These are phyloP conservation scores for Cephus cinctus DNA, from an alignment of 1,140 invertebrate genomes.

Conservation along the genomic window DNA sequence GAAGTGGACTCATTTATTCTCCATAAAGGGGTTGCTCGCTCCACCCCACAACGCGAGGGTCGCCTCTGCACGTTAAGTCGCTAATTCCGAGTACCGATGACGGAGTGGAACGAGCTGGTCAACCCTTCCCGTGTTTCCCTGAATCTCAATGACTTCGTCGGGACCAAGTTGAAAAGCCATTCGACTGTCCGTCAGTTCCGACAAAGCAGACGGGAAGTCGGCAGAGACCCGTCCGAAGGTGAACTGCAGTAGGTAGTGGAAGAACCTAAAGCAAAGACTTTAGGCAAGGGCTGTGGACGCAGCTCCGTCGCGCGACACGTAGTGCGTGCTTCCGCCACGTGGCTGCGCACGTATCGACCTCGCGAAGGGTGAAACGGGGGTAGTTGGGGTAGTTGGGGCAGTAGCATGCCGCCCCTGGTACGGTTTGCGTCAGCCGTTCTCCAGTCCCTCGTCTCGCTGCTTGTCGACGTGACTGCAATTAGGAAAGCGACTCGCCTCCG, in stretches of 20 bases:
- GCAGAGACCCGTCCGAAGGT: not conserved
- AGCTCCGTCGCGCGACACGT: slow-evolving; percentile 1
- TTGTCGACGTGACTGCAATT: not conserved
- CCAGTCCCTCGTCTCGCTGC: not conserved
- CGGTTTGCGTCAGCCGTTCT: slow-evolving; percentile 13
- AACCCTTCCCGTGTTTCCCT: no score
- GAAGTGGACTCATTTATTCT: no score
- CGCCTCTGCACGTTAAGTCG: no score
- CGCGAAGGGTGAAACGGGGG: slow-evolving; percentile 21
- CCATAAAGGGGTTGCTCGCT: no score
- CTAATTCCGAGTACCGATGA: no score
- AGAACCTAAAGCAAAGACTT: not conserved
- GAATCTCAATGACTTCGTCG: no score
- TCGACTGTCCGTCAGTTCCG: slow-evolving; percentile 3
- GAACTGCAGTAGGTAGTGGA: not conserved
- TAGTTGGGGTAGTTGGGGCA: slow-evolving; percentile 23
- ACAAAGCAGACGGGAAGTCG: not conserved
- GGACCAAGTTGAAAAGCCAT: slow-evolving; percentile 13
- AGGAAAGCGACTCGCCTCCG: slow-evolving; percentile 4
- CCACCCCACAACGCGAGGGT: no score
- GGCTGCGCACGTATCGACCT: slow-evolving; percentile 38
- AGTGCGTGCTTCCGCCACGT: slow-evolving; percentile 31
- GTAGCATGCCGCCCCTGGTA: slow-evolving; percentile 38
- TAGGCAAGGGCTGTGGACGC: no score
- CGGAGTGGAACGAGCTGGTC: no score